Evolutionary conservation across 2,888 invertebrate genomes (phyloP), one percentile per base, ranked within the genome.

Genomic region (Cheilosia vernalis): DNA sequence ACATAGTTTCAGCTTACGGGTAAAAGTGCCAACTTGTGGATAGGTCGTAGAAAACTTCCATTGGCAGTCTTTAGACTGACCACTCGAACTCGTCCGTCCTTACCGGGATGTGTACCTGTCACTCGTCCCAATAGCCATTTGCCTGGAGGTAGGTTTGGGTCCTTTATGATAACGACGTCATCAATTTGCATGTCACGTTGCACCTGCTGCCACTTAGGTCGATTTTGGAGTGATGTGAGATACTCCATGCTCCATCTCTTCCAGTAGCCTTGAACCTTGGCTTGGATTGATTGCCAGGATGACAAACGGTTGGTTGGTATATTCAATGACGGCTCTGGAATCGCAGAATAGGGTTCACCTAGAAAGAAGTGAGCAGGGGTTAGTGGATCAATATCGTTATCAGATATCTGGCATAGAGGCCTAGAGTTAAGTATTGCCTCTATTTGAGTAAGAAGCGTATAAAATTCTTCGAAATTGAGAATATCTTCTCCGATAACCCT

Each of bases 321-420:
- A 44, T 44, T n/a, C 44, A 44, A n/a, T 15, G 44, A 44, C n/a
- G 44, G 44, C 30, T 30, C 30, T 30, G 30, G 30, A 9, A 30
- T 30, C 30, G 30, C 30, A 7, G 30, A 30, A 30, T 30, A 30
- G 0, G 30, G 30, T 49, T 15, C 15, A 17, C 49, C 9, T 15
- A 19, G 49, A 17, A n/a, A 30, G 30, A 30, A 30, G 30, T 30
- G 30, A 30, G 30, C 30, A 30, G 30, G 30, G 30, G 30, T 30
- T 49, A 49, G 49, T 17, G 49, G 49, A 17, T 49, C 49, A 49
- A 49, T 49, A 10, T 49, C 49, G 9, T 19, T 49, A 49, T 49
- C 49, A 21, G 49, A 49, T 17, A 47, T 19, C n/a, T 19, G 49
- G 21, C 49, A 30, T 7, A 30, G 30, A 30, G 30, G 30, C 30